These are phyloP conservation scores for Lithobates pipiens DNA, from an alignment of 2,797 vertebrate species.

Conservation along the genomic window DNA sequence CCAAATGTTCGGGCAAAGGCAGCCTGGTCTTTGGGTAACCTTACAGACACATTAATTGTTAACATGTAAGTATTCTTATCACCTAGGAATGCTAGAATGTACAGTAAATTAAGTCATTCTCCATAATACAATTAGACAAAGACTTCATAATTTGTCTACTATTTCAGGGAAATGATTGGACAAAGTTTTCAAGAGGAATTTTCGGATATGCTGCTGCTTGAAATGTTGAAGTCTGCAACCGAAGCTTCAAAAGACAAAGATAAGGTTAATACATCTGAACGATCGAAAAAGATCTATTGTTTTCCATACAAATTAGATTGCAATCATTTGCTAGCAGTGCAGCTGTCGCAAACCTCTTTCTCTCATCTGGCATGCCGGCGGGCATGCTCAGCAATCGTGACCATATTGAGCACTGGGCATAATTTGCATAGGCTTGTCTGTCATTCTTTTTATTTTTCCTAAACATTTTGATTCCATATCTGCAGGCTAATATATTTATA, in stretches of 20 bases:
- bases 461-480: no score
- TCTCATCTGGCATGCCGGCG: no score
- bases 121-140: not conserved
- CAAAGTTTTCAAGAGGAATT: constrained; percentile 92
- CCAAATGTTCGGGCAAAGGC: constrained; percentile 93
- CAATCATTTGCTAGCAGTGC: no score
- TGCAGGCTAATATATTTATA: no score
- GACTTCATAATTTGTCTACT: not conserved
- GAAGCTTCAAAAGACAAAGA: constrained; percentile 92
- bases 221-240: constrained; percentile 89
- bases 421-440: no score
- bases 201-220: constrained; percentile 90
- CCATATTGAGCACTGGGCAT: no score
- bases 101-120: not conserved
- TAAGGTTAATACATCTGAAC: constrained; percentile 75
- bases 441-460: no score
- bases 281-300: no score
- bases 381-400: no score
- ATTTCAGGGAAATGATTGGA: constrained; percentile 84
- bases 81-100: not conserved
- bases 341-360: no score
- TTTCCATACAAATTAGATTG: no score
- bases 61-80: constrained; percentile 85
- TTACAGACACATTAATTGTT: constrained; percentile 92
- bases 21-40: constrained; percentile 95